Evolutionary conservation across 2,888 invertebrate species (phyloP), one percentile per base, ranked within the genome.

Genomic region (Siphlonurus alternatus): DNA sequence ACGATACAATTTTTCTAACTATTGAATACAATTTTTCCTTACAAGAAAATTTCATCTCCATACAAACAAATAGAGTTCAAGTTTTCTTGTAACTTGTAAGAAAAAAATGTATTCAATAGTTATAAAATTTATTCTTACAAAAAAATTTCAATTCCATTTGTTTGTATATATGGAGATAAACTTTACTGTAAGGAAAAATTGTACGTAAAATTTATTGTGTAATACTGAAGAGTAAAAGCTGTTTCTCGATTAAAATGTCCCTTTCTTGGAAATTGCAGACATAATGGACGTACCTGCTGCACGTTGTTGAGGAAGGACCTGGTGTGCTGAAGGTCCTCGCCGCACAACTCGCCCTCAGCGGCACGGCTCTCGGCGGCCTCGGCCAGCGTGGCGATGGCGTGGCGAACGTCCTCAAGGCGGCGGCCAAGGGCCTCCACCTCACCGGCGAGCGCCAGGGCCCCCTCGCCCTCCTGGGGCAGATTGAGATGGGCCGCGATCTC

Each of bases 401-500:
- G 85, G 23, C 86, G 82, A 25, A 89, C 88, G 71, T 89, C 84
- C 73, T 88, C 85, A 67, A 91, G 79, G 25, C 86, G 80, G 65
- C 84, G 80, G 56, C 88, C 88, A 63, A 91, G 76, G 0, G 87
- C 85, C 70, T 89, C 88, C 15, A 90, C 83, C 74, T 91, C 90
- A 24, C 85, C 84, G 67, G 87, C 86, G 66, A 90, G 78, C 80
- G 25, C 67, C 65, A 22, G 63, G 64, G 86, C 84, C 20, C 5
- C 56, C 22, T 56, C 56, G 15, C 81, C 81, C 71, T 85, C 85
- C 38, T 38, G 38, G 38, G 38, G 38, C 68, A 86, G 74, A 18
- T 89, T 89, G 10, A 91, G 88, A 72, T 88, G 88, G 23, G 84
- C 82, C 0, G 89, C 88, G 64, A 91, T 89, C 69, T 86, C 84